Evolutionary conservation across 2,113 vertebrate genomes (phyloP), one percentile per base, ranked within the genome.

Genomic region (Marmota monax): DNA sequence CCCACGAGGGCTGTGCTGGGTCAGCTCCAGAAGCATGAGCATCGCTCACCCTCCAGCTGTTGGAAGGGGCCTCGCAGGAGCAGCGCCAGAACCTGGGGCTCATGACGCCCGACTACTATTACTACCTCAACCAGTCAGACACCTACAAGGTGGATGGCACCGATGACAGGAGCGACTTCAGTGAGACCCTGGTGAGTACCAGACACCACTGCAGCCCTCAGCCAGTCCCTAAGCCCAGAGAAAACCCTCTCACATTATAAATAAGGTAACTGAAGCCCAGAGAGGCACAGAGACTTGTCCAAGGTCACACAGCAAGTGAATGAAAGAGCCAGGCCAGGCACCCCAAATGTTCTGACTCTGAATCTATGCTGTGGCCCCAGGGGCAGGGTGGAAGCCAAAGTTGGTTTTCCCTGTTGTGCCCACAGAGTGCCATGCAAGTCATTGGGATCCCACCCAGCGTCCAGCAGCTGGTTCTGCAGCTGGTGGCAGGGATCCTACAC

Each of bases 91-190:
- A 98, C 85, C 97, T 99, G 90, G 99, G 99, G 34, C 98, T 99
- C 97, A 99, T 99, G 99, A 99, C 98, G 9, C 99, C 99, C 0
- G 99, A 99, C 92, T 99, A 99, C 97, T 99, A 99, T 90, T 99
- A 98, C 98, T 99, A 99, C 98, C 98, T 99, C 97, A 99, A 99
- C 98, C 99, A 99, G 97, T 99, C 99, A 0, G 99, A 99, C 90
- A 99, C 99, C 0, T 99, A 99, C 97, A 99, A 99, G 95, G 99
- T 99, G 97, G 99, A 99, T 1, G 99, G 99, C 73, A 99, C 99
- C 0, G 99, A 99, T 0, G 99, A 99, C 97, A 98, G 97, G 93
- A 99, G 98, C 0, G 99, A 99, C 82, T 99, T 99, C 97, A 98
- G 97, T 0, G 99, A 99, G 97, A 99, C 99, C 7, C 98, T 99